These are phyloP conservation scores for Seriola rivoliana DNA, from an alignment of 2,113 vertebrate genomes.

Conservation along the genomic window DNA sequence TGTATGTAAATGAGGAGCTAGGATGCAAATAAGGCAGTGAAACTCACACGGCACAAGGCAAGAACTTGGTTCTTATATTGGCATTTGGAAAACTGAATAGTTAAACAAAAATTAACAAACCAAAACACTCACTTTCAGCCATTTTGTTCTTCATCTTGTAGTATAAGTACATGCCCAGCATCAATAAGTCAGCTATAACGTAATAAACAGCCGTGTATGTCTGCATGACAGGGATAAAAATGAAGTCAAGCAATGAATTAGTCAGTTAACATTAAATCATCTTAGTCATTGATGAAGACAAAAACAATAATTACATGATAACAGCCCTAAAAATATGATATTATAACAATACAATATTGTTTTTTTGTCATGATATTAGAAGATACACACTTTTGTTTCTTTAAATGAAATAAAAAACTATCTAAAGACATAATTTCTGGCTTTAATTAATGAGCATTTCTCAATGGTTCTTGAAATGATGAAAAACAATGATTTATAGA, in stretches of 20 bases:
- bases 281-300: neutral
- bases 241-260: no score
- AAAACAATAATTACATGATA: neutral
- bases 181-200: slow-evolving; percentile 89
- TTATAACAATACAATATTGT: neutral
- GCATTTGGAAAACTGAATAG: accelerated
- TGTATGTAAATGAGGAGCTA: neutral
- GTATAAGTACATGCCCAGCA: slow-evolving; percentile 90
- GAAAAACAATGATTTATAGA: neutral
- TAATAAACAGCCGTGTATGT: slow-evolving; percentile 95
- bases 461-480: neutral
- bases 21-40: neutral
- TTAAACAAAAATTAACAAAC: neutral
- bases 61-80: neutral
- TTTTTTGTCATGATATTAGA: neutral
- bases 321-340: no score
- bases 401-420: neutral
- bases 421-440: neutral
- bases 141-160: slow-evolving; percentile 87
- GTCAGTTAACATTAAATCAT: no score
- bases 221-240: slow-evolving; percentile 74
- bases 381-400: neutral
- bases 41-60: neutral
- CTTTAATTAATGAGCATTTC: neutral
- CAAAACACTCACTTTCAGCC: slow-evolving; percentile 53